These are phyloP conservation scores for Lacanobia wlatinum DNA, from an alignment of 2,888 invertebrate genomes.

Conservation along the genomic window DNA sequence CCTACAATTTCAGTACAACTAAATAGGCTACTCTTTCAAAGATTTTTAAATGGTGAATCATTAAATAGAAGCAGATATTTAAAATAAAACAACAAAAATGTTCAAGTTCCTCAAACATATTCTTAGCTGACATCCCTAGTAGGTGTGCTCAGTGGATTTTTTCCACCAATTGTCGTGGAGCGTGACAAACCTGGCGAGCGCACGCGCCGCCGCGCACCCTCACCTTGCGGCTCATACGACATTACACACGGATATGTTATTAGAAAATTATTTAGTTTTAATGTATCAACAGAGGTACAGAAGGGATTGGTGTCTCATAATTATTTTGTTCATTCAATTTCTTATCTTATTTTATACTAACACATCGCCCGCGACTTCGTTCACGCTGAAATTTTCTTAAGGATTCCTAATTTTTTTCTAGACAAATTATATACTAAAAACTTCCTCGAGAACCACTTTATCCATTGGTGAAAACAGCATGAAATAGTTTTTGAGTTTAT, in stretches of 20 bases:
- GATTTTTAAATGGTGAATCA: too few relatives aligned
- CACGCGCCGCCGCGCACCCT: constrained; percentile 83
- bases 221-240: constrained; percentile 56
- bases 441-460: too few relatives aligned
- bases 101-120: too few relatives aligned
- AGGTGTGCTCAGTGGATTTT: constrained; percentile 66
- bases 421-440: too few relatives aligned
- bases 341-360: too few relatives aligned
- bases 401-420: too few relatives aligned
- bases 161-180: constrained; percentile 77
- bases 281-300: not conserved
- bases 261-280: constrained; percentile 34
- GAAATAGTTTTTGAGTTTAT: too few relatives aligned
- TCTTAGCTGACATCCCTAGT: constrained; percentile 56
- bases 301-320: not conserved
- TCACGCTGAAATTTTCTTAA: too few relatives aligned
- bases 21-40: too few relatives aligned
- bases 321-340: not conserved
- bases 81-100: not conserved
- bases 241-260: constrained; percentile 39
- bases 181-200: constrained; percentile 80
- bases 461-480: too few relatives aligned
- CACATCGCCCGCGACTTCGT: too few relatives aligned
- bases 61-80: not conserved
- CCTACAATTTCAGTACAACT: not conserved